Conservation (phyloP, 2,888 invertebrate species). For the Andrena fulva region DNA sequence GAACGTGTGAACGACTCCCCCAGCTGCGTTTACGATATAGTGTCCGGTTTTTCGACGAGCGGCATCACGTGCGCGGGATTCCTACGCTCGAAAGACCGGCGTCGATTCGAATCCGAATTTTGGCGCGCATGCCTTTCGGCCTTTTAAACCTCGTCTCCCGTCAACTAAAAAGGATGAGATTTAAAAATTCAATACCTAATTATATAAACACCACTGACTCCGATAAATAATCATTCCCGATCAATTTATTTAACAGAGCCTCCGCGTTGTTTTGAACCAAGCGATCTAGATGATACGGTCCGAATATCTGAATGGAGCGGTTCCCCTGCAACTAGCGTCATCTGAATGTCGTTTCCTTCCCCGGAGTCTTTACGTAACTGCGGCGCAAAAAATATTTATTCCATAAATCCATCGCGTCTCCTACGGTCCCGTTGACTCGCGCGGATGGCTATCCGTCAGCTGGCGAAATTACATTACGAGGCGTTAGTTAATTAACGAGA, state of each 20-base stretch:
- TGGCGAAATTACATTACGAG: constrained; percentile 41
- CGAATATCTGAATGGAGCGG: neutral
- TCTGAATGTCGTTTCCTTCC: neutral
- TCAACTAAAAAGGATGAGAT: too few species aligned
- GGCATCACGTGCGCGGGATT: constrained; percentile 17
- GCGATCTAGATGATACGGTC: too few species aligned
- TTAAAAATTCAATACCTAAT: too few species aligned
- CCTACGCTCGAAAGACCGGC: neutral
- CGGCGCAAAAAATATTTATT: constrained; percentile 9
- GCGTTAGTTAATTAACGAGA: constrained; percentile 52
- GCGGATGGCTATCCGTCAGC: constrained; percentile 21
- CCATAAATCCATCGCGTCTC: neutral
- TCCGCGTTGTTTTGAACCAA: too few species aligned
- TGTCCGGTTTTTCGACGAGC: constrained; percentile 10
- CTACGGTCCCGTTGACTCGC: constrained; percentile 8
- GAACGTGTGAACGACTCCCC: constrained; percentile 40
- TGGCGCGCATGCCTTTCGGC: too few species aligned
- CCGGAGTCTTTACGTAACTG: neutral
- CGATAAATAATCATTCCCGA: too few species aligned
- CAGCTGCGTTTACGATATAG: constrained; percentile 5
- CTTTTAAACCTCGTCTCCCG: too few species aligned
- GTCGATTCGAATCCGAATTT: too few species aligned
- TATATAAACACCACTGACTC: too few species aligned
- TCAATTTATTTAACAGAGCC: too few species aligned
- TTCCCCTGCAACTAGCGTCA: neutral